Conservation (phyloP, 2,888 invertebrate genomes). For the Tachina lurida region DNA sequence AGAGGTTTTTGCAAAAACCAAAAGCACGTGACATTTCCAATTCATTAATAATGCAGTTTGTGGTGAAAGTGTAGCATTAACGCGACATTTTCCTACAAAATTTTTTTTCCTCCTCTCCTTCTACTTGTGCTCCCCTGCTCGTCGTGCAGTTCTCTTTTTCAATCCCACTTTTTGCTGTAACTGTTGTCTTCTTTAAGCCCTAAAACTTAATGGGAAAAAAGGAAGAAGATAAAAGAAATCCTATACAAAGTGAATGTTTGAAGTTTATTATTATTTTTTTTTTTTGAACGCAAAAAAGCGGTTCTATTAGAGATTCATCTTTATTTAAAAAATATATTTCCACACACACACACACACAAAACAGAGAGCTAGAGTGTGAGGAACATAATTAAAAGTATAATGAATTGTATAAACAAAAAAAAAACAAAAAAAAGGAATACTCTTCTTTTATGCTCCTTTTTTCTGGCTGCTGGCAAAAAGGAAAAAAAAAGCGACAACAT, state of each 20-base stretch:
- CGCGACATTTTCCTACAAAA: slow-evolving; percentile 61
- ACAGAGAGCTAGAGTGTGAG: slow-evolving; percentile 31
- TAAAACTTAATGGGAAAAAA: slow-evolving; percentile 48
- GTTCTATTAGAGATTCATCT: slow-evolving; percentile 53
- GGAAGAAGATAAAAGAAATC: not conserved
- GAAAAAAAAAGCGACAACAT: not conserved
- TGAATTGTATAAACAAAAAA: slow-evolving; percentile 64
- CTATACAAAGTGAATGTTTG: slow-evolving; percentile 51
- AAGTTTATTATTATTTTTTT: slow-evolving; percentile 38
- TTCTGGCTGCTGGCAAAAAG: slow-evolving; percentile 4
- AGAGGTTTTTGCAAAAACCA: slow-evolving; percentile 61
- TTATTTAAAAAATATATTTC: slow-evolving; percentile 6
- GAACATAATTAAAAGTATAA: slow-evolving; percentile 70
- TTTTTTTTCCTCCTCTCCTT: not conserved
- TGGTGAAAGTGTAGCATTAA: slow-evolving; percentile 71
- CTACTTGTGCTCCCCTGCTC: not conserved
- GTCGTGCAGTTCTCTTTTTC: slow-evolving; percentile 17
- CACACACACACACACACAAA: not conserved
- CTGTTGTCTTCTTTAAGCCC: slow-evolving; percentile 57
- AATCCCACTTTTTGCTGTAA: slow-evolving; percentile 35
- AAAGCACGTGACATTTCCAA: slow-evolving; percentile 71
- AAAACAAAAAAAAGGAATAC: slow-evolving; percentile 27
- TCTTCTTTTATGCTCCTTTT: slow-evolving; percentile 44
- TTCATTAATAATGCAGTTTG: slow-evolving; percentile 72
- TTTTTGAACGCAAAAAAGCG: slow-evolving; percentile 48